phyloP scores from a whole-genome alignment of 2,113 vertebrate species.

The Cyrtonyx montezumae region DNA sequence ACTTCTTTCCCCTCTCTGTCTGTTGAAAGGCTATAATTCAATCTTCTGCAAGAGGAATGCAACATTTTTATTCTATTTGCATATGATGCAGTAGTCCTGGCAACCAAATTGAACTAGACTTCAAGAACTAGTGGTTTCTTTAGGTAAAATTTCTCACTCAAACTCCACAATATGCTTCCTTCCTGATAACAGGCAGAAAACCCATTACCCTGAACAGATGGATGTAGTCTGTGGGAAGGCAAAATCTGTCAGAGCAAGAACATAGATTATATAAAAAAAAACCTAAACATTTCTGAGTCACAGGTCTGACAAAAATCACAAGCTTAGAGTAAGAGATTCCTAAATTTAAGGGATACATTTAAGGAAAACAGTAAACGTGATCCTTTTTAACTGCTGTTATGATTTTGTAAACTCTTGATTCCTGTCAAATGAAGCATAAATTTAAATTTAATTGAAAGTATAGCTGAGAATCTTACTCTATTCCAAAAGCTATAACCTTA shows the following conservation, averaged over 20 bases:
- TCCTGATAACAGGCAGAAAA: slow-evolving; percentile 19
- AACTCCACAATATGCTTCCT: slow-evolving; percentile 33
- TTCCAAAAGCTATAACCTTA: neutral
- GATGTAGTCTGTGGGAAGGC: slow-evolving; percentile 55
- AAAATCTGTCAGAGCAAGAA: slow-evolving; percentile 53
- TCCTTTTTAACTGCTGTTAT: neutral
- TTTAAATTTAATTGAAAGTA: neutral
- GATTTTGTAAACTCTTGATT: neutral
- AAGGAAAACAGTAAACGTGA: accelerated
- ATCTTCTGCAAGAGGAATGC: neutral
- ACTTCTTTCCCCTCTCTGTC: neutral
- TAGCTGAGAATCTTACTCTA: neutral
- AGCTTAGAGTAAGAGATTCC: neutral
- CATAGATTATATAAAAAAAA: neutral
- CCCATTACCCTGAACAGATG: slow-evolving; percentile 64
- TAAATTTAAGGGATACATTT: neutral
- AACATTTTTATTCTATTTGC: neutral
- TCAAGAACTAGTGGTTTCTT: neutral
- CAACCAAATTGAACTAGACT: slow-evolving; percentile 39
- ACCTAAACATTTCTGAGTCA: slow-evolving; percentile 22
- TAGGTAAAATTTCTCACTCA: slow-evolving; percentile 6
- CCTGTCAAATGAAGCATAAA: neutral
- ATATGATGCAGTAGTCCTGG: slow-evolving; percentile 22
- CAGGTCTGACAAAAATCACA: slow-evolving; percentile 41
- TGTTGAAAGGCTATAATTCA: neutral